Conservation (phyloP, 2,888 invertebrate species). For the Melinaea menophilus region DNA sequence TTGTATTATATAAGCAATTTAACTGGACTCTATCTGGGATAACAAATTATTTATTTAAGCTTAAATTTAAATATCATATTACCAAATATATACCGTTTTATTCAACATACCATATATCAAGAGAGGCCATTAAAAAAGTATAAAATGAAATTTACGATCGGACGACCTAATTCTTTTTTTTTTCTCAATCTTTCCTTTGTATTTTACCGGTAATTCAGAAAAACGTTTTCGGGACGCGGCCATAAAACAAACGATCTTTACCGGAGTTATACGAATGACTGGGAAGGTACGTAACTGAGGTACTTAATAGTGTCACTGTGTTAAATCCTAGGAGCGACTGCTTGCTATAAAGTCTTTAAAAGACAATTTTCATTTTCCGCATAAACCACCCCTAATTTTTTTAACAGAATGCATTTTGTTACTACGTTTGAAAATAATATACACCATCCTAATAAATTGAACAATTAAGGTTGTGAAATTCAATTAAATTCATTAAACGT, state of each 20-base stretch:
- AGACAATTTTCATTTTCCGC: conserved; percentile 29
- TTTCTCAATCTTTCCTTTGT: conserved; percentile 26
- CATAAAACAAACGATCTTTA: conserved; percentile 34
- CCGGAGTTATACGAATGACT: conserved; percentile 31
- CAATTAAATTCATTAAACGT: not conserved
- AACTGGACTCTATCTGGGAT: conserved; percentile 1
- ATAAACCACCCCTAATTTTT: conserved; percentile 12
- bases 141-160: not conserved
- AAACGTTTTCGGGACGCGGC: conserved; percentile 32
- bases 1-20: conserved; percentile 16
- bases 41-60: not conserved
- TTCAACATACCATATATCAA: no score
- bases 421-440: not conserved
- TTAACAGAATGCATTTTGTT: not conserved
- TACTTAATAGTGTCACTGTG: conserved; percentile 34
- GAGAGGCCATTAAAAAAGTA: no score
- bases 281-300: conserved; percentile 29
- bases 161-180: conserved; percentile 6
- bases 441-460: no score
- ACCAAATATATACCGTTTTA: no score
- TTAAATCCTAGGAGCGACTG: conserved; percentile 34
- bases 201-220: conserved; percentile 32
- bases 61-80: not conserved
- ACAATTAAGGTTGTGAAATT: no score
- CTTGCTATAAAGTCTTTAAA: conserved; percentile 27